These are phyloP conservation scores for Astropecten irregularis DNA, from an alignment of 53 echinoderm and acorn worm genomes.

Conservation along the genomic window DNA sequence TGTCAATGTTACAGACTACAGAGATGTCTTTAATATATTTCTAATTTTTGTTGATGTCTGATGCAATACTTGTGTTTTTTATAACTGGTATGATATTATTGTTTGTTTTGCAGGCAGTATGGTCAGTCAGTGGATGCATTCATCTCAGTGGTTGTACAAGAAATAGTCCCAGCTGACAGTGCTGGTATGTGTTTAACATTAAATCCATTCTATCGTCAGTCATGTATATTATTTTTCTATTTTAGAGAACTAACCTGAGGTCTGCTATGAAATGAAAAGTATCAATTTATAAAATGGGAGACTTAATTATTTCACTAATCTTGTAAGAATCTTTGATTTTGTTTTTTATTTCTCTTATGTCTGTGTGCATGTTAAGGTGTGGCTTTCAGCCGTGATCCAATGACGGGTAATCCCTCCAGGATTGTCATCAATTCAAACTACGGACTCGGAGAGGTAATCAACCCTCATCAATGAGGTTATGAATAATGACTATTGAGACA, in stretches of 20 bases:
- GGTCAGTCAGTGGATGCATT: conserved; percentile 67
- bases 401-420: conserved; percentile 62
- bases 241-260: too few relatives aligned
- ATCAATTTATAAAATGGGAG: background rate
- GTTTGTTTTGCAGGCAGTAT: conserved; percentile 52
- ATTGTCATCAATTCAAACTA: conserved; percentile 77
- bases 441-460: conserved; percentile 76
- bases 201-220: background rate
- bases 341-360: background rate
- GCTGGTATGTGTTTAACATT: conserved; percentile 60
- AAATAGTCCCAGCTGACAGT: conserved; percentile 67
- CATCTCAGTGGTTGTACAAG: conserved; percentile 72
- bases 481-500: too few relatives aligned
- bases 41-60: too few relatives aligned
- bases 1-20: too few relatives aligned
- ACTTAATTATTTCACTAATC: too few relatives aligned
- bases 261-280: background rate
- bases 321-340: background rate
- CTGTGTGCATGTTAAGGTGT: conserved; percentile 46
- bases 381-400: conserved; percentile 64
- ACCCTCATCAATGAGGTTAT: too few relatives aligned
- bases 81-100: too few relatives aligned
- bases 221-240: too few relatives aligned
- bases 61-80: too few relatives aligned
- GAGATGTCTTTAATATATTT: too few relatives aligned